Evolutionary conservation across 2,113 vertebrate species (phyloP), one percentile per base, ranked within the genome.

Genomic region (Eulemur macaco): DNA sequence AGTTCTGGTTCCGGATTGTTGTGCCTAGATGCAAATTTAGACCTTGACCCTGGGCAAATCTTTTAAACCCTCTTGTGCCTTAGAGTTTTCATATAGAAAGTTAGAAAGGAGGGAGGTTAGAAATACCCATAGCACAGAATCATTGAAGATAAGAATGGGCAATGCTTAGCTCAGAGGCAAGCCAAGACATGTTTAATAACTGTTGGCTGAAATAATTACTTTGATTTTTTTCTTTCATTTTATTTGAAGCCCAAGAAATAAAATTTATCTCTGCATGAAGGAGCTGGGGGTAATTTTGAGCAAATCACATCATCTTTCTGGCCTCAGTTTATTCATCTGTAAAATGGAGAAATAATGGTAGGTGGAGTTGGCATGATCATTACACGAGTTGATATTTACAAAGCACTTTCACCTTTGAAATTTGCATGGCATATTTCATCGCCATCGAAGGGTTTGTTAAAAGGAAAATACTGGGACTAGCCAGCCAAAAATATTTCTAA

Each of bases 261-360:
- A 94, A 78, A n/a, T 6, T 27, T 27, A 31, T 14, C 27, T 76
- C 58, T 85, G 1, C 45, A n/a, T n/a, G 34, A 74, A 87, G 47
- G 47, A 77, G 20, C 27, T 37, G 12, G 21, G n/a, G 8, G 10
- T 89, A 25, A 85, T 87, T 73, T 37, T 86, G 42, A 25, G 29
- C 52, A 69, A 83, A 69, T 64, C 17, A 4, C 12, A 80, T 84
- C 14, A 73, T 50, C 18, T 71, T 82, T 85, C 27, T 47, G 20
- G 42, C 27, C 25, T 95, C 69, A 71, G 27, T 91, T 84, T 86
- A 34, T 84, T 91, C 47, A 27, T 50, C 64, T 73, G 34, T 66
- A 68, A 85, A 77, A 63, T 58, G 20, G 8, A 60, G 77, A 45
- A 73, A 20, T 84, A 39, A 63, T 66, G n/a, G 18, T 54, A 56